phyloP scores from a whole-genome alignment of 2,113 vertebrate genomes.

The Donacobius atricapilla region DNA sequence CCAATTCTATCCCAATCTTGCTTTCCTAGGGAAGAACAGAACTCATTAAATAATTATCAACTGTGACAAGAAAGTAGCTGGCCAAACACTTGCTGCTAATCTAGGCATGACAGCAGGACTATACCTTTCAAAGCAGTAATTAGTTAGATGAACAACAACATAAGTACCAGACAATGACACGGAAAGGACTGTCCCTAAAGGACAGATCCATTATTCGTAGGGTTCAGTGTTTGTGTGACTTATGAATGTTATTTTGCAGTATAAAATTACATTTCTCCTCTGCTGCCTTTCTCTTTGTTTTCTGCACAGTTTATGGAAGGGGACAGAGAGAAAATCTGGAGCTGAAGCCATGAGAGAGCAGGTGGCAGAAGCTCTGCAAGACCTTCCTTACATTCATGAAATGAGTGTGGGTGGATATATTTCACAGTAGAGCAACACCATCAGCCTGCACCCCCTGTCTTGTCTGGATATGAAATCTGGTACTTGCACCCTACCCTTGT shows the following conservation, averaged over 20 bases:
- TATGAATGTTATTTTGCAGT: slow-evolving; percentile 65
- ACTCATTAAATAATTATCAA: slow-evolving; percentile 65
- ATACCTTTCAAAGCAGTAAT: slow-evolving; percentile 61
- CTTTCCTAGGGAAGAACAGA: slow-evolving; percentile 64
- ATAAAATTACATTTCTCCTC: slow-evolving; percentile 45
- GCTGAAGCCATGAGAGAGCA: neutral
- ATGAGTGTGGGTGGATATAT: neutral
- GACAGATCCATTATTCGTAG: slow-evolving; percentile 65
- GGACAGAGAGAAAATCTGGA: neutral
- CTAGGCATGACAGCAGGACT: slow-evolving; percentile 60
- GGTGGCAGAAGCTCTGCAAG: neutral
- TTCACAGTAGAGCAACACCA: neutral
- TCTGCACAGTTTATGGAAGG: neutral
- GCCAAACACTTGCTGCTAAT: slow-evolving; percentile 65
- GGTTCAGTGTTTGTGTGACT: slow-evolving; percentile 63
- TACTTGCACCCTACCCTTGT: neutral
- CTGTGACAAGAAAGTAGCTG: slow-evolving; percentile 62
- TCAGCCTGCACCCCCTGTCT: neutral
- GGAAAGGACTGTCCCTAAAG: slow-evolving; percentile 65
- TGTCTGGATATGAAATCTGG: neutral
- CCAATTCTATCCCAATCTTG: slow-evolving; percentile 56
- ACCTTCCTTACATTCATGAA: neutral
- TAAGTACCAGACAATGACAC: slow-evolving; percentile 57
- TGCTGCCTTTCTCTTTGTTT: slow-evolving; percentile 41
- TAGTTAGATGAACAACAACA: slow-evolving; percentile 61